Evolutionary conservation across 2,888 invertebrate genomes (phyloP), one percentile per base, ranked within the genome.

Genomic region (Epinotia ramella): DNA sequence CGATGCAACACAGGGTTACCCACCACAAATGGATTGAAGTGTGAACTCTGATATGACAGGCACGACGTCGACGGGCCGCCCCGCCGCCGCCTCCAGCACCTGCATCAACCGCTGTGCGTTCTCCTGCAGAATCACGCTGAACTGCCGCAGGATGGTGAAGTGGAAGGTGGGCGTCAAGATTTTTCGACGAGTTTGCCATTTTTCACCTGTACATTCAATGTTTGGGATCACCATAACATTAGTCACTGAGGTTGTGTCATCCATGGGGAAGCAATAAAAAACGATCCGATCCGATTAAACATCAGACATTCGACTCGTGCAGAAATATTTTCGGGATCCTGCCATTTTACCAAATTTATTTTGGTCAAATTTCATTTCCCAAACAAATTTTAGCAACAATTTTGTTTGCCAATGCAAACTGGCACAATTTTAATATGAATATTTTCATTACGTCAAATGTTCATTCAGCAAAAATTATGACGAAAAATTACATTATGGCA

Each of bases 21-120:
- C 87, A 96, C 96, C 96, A 84, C 96, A 96, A 77, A 97, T 96
- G 33, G 96, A 95, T 81, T 96, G 96, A 1, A 97, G 84, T n/a
- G 84, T 88, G 79, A 81, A 92, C 1, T 96, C 94, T 0, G 96
- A 95, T 59, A 96, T 87, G 3, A 96, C 84, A 0, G 95, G 94
- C 46, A 94, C 89, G 1, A 97, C 85, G 81, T 96, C 90, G 2
- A 84, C 79, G 5, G 81, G 77, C 13, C 79, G 72, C 28, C 84
- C 83, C 12, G 76, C 73, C 77, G 76, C 81, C 76, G 81, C 70
- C 46, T 85, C 83, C 2, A 95, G 78, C 5, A 77, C 77, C 0
- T 87, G 78, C 3, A 93, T 81, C 46, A 95, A 80, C 0, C 84
- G 84, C 33, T 87, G 85, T 12, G 88, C 84, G 53, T 95, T 93